A percentile compares a stretch with the other conserved stretches of the same genome.
Conservation (phyloP, 2,888 invertebrate species). For the Stratiomys singularior region DNA sequence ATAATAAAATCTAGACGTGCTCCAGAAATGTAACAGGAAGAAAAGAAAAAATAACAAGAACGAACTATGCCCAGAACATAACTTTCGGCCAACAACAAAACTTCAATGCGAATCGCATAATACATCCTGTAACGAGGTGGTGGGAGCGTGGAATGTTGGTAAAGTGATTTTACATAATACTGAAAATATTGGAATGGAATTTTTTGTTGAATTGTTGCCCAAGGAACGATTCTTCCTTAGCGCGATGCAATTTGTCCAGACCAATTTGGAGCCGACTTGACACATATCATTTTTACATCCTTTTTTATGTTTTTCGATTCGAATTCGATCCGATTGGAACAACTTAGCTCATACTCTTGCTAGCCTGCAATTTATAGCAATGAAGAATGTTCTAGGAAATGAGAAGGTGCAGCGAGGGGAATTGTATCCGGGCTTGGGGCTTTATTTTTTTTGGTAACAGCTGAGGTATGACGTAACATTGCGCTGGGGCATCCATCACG, state of each 20-base stretch:
- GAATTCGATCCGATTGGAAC: background rate
- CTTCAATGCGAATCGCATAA: too few relatives aligned
- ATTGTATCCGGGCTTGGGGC: slow-evolving; percentile 22
- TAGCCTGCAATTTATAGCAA: background rate
- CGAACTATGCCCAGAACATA: background rate
- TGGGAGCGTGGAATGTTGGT: background rate
- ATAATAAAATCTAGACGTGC: slow-evolving; percentile 9
- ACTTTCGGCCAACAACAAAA: too few relatives aligned
- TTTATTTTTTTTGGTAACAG: slow-evolving; percentile 57
- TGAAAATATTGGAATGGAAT: slow-evolving; percentile 25
- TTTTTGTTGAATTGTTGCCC: slow-evolving; percentile 33
- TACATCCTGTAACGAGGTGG: background rate
- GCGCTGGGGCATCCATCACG: slow-evolving; percentile 57
- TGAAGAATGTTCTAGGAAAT: background rate
- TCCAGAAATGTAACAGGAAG: slow-evolving; percentile 20
- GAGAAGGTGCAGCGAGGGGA: background rate
- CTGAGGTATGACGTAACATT: slow-evolving; percentile 65
- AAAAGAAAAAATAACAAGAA: background rate
- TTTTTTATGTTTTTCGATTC: background rate
- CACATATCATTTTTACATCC: slow-evolving; percentile 39
- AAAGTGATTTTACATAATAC: slow-evolving; percentile 37
- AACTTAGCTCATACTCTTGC: background rate
- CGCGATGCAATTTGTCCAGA: slow-evolving; percentile 39
- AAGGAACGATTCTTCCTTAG: slow-evolving; percentile 19
- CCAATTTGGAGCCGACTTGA: slow-evolving; percentile 44